phyloP scores from a whole-genome alignment of 2,113 vertebrate species.

The Petaurus breviceps region DNA sequence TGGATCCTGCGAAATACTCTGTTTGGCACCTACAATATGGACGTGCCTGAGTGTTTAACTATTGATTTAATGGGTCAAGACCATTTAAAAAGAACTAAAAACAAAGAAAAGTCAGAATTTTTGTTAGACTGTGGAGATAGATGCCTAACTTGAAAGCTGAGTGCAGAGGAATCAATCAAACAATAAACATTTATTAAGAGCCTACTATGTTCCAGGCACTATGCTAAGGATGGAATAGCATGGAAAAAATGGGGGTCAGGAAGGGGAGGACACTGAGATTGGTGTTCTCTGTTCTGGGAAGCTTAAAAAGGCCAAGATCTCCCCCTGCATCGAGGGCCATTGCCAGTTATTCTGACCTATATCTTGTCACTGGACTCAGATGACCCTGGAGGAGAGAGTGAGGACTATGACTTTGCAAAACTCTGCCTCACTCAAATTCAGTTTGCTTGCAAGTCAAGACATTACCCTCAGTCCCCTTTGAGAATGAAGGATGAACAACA shows the following conservation, averaged over 20 bases:
- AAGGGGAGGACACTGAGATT: neutral
- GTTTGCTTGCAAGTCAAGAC: too few relatives aligned
- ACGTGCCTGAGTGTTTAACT: neutral
- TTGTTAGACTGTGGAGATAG: neutral
- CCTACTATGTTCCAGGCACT: neutral
- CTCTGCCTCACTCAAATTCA: too few relatives aligned
- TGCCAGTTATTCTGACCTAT: too few relatives aligned
- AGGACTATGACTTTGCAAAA: too few relatives aligned
- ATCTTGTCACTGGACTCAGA: too few relatives aligned
- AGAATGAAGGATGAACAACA: too few relatives aligned
- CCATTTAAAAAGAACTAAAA: neutral
- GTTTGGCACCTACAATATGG: neutral
- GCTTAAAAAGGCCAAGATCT: too few relatives aligned
- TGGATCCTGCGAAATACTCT: conserved; percentile 14
- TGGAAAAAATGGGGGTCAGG: neutral
- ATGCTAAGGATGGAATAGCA: neutral
- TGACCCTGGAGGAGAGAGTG: too few relatives aligned
- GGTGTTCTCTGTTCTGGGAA: neutral
- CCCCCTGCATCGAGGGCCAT: too few relatives aligned
- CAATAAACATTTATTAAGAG: neutral
- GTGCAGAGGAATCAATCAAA: neutral
- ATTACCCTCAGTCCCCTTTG: too few relatives aligned
- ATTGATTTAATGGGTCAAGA: neutral
- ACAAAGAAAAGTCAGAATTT: neutral
- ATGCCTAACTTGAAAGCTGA: neutral